Evolutionary conservation across 2,113 vertebrate genomes (phyloP), one percentile per base, ranked within the genome.

Genomic region (Zapornia atra): DNA sequence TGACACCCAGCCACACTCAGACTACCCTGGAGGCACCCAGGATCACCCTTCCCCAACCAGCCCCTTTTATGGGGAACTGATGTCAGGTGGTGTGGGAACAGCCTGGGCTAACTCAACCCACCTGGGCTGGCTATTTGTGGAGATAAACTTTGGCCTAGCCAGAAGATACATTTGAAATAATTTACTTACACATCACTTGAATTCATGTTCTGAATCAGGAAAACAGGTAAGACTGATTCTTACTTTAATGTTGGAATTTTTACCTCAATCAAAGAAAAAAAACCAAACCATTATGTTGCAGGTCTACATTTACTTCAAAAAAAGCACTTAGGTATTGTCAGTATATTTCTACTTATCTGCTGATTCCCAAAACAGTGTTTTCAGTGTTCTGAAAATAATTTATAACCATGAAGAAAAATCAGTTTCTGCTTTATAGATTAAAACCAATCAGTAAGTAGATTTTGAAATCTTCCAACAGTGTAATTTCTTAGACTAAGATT

Each of bases 251-350:
- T 3, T 86, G 29, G 28, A 77, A 68, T 21, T 57, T 88, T 88
- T 77, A 20, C 68, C 26, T 38, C 31, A 36, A 5, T 9, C 2
- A 2, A 51, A 80, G 51, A 42, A 12, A 64, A 70, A 78, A 15
- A 2, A 0, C 0, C 1, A 0, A 6, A 44, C 6, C 16, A 0
- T 19, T 44, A 38, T 40, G 5, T 71, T 38, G 3, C 24, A 80
- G 11, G 5, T 24, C 4, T 64, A 4, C 24, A 40, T 70, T 78
- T 68, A 34, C 29, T 51, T 26, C 3, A 31, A 28, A 72, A 72
- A 66, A 71, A 1, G 21, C 11, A 9, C 1, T 59, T 33, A 31
- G 2, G 17, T 29, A 34, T 20, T 64, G 4, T 36, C 18, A 60
- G 46, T 70, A n/a, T 82, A 72, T 40, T 68, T 59, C 29, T 75